These are phyloP conservation scores for Wiebesia pumilae DNA, from an alignment of 1,140 invertebrate species.

Conservation along the genomic window DNA sequence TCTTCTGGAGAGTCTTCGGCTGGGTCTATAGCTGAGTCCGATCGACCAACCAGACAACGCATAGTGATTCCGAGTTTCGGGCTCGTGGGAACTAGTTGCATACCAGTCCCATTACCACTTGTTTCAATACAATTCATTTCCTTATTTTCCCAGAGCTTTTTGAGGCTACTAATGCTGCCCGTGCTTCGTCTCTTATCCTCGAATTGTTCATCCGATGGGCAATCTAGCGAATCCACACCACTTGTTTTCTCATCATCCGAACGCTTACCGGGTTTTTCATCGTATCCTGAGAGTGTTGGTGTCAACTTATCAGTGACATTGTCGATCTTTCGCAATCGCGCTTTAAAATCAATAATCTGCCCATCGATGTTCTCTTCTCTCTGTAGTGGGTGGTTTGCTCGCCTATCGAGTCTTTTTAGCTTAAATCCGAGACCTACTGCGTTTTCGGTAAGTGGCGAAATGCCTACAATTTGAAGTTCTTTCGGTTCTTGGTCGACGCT, in stretches of 20 bases:
- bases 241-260: constrained; percentile 57
- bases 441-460: constrained; percentile 47
- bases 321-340: constrained; percentile 88
- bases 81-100: constrained; percentile 73
- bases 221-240: constrained; percentile 67
- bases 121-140: constrained; percentile 71
- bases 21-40: constrained; percentile 62
- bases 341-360: constrained; percentile 89
- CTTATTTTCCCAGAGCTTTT: constrained; percentile 92
- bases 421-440: constrained; percentile 70
- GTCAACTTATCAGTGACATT: constrained; percentile 71
- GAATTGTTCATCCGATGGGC: constrained; percentile 78
- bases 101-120: neutral
- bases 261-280: constrained; percentile 65
- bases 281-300: constrained; percentile 68
- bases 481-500: constrained; percentile 46
- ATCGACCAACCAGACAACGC: constrained; percentile 34
- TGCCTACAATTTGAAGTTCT: constrained; percentile 2
- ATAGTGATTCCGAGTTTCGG: constrained; percentile 77
- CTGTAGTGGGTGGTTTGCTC: constrained; percentile 66
- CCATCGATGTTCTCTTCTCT: constrained; percentile 76
- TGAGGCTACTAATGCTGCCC: constrained; percentile 93
- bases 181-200: constrained; percentile 93
- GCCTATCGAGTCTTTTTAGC: constrained; percentile 82
- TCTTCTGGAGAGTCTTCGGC: constrained; percentile 76